These are phyloP conservation scores for Cotesia typhae DNA, from an alignment of 1,140 invertebrate genomes.

Conservation along the genomic window DNA sequence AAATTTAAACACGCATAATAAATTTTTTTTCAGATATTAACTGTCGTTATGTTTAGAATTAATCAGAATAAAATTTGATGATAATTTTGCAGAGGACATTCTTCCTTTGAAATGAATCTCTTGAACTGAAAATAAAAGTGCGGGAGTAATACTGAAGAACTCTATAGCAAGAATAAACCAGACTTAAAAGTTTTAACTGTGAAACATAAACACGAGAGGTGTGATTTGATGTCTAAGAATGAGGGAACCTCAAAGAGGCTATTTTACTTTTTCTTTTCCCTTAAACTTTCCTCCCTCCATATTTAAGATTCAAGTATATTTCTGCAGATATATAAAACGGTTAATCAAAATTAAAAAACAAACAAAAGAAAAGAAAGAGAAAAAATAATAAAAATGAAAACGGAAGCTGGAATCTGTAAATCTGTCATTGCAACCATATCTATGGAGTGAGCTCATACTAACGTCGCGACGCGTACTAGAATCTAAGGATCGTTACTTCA, in stretches of 20 bases:
- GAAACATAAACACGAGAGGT: constrained; percentile 61
- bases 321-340: background rate
- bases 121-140: constrained; percentile 30
- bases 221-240: constrained; percentile 55
- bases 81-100: constrained; percentile 6
- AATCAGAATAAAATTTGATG: constrained; percentile 15
- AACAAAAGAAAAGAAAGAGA: too few relatives aligned
- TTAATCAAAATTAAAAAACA: constrained; percentile 30
- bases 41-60: background rate
- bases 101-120: constrained; percentile 10
- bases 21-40: too few relatives aligned
- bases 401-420: constrained; percentile 63
- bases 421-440: constrained; percentile 62
- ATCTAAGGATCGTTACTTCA: constrained; percentile 1
- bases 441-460: constrained; percentile 45
- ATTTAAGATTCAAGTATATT: constrained; percentile 1
- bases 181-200: constrained; percentile 46
- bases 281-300: constrained; percentile 1
- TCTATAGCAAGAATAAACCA: constrained; percentile 31
- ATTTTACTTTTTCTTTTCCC: constrained; percentile 14
- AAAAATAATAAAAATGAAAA: constrained; percentile 42
- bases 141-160: constrained; percentile 11
- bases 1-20: too few relatives aligned
- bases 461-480: constrained; percentile 39
- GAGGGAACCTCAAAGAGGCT: constrained; percentile 16